phyloP scores from a whole-genome alignment of 53 echinoderm and acorn worm species.

The Henricia sp. region DNA sequence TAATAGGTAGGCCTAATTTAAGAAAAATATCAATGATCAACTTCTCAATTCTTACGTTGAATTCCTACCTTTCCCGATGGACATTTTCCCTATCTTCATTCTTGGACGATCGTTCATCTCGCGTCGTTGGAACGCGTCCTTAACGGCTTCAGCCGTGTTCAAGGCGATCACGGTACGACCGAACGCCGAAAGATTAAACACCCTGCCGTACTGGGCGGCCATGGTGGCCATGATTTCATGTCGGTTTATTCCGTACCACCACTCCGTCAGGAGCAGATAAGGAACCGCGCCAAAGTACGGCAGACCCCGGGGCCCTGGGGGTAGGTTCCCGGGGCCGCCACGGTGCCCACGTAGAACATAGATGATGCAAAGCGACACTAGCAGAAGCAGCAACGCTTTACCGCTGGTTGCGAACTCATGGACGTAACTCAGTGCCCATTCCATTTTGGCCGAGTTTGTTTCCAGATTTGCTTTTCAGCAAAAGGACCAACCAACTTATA shows the following conservation, averaged over 20 bases:
- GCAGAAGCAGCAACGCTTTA: background rate
- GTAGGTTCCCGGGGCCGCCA: background rate
- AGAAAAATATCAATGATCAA: too few species aligned
- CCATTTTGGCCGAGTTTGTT: constrained; percentile 16
- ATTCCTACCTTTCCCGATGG: constrained; percentile 20
- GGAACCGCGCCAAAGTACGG: constrained; percentile 43
- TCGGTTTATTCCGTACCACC: constrained; percentile 10
- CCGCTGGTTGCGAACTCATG: background rate
- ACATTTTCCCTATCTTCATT: constrained; percentile 18
- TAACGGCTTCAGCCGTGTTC: constrained; percentile 19
- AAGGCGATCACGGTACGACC: constrained; percentile 32
- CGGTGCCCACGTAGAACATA: constrained; percentile 1
- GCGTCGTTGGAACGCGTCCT: constrained; percentile 19
- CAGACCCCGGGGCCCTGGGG: constrained; percentile 45
- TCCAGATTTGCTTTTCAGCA: too few species aligned
- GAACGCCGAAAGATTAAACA: constrained; percentile 48
- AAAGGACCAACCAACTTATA: too few species aligned
- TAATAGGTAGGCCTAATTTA: too few species aligned
- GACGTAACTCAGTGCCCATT: background rate
- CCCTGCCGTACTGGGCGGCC: constrained; percentile 37
- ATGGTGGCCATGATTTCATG: constrained; percentile 16
- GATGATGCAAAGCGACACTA: background rate
- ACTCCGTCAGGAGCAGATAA: constrained; percentile 4
- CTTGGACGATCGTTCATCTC: constrained; percentile 49
- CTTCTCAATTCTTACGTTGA: background rate